Conservation (phyloP, 1,140 invertebrate species). For the Drosophila trapezifrons region DNA sequence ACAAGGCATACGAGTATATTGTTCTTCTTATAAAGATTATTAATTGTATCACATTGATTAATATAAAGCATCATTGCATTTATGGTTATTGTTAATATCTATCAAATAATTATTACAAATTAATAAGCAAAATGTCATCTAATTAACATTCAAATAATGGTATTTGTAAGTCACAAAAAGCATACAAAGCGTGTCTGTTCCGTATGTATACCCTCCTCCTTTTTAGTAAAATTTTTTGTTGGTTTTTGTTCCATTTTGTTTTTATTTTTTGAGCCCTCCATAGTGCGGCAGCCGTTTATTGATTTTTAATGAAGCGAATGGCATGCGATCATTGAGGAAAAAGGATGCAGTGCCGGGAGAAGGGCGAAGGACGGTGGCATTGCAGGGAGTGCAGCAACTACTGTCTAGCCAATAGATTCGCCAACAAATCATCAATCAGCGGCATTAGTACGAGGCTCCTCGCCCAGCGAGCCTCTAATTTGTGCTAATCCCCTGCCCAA, state of each 20-base stretch:
- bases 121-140: too few species aligned
- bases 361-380: neutral
- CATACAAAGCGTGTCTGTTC: neutral
- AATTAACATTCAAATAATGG: too few species aligned
- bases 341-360: neutral
- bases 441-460: conserved; percentile 28
- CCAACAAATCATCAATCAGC: conserved; percentile 75
- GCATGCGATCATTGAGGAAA: conserved; percentile 32
- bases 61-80: too few species aligned
- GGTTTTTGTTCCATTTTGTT: neutral
- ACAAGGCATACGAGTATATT: too few species aligned
- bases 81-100: too few species aligned
- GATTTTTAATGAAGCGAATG: conserved; percentile 81
- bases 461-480: conserved; percentile 39
- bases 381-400: conserved; percentile 22
- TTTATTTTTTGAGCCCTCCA: conserved; percentile 3
- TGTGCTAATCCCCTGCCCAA: conserved; percentile 39
- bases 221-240: neutral
- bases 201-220: neutral
- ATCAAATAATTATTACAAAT: too few species aligned
- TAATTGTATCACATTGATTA: too few species aligned
- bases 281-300: conserved; percentile 68
- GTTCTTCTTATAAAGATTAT: too few species aligned
- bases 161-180: neutral
- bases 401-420: conserved; percentile 70